Conservation (phyloP, 2,797 vertebrate genomes). For the Enoplosus armatus region DNA sequence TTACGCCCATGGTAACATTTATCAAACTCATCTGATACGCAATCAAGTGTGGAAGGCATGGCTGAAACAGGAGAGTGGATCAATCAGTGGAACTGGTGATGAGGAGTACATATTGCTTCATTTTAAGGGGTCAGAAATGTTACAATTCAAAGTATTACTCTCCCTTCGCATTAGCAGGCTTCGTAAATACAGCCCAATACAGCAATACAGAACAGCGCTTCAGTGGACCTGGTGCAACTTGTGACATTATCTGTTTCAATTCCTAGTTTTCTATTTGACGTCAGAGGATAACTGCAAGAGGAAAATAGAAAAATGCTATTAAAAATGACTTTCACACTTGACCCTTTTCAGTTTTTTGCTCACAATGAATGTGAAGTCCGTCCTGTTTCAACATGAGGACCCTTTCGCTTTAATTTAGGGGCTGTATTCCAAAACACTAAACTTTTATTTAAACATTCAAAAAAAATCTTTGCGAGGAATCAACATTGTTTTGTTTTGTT, state of each 20-base stretch:
- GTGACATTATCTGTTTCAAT: background rate
- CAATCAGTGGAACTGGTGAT: too few relatives aligned
- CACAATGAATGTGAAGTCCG: background rate
- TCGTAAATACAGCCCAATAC: background rate
- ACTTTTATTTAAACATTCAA: background rate
- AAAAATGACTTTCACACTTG: background rate
- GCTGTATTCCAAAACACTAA: background rate
- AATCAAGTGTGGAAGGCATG: constrained; percentile 48
- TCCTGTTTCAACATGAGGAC: background rate
- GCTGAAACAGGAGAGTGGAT: constrained; percentile 48
- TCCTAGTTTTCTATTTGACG: background rate
- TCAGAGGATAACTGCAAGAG: too few relatives aligned
- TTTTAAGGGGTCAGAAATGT: background rate
- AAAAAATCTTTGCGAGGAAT: background rate
- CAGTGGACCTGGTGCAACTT: too few relatives aligned
- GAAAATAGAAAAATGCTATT: background rate
- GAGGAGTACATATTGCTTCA: background rate
- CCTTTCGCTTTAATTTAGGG: too few relatives aligned
- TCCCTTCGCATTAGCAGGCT: background rate
- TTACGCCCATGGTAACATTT: accelerated
- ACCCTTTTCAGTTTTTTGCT: background rate
- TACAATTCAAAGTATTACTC: background rate
- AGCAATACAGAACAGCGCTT: background rate
- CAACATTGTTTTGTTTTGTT: too few relatives aligned
- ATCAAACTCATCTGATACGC: accelerated